phyloP scores from a whole-genome alignment of 2,797 vertebrate genomes.

The Fundulus diaphanus region DNA sequence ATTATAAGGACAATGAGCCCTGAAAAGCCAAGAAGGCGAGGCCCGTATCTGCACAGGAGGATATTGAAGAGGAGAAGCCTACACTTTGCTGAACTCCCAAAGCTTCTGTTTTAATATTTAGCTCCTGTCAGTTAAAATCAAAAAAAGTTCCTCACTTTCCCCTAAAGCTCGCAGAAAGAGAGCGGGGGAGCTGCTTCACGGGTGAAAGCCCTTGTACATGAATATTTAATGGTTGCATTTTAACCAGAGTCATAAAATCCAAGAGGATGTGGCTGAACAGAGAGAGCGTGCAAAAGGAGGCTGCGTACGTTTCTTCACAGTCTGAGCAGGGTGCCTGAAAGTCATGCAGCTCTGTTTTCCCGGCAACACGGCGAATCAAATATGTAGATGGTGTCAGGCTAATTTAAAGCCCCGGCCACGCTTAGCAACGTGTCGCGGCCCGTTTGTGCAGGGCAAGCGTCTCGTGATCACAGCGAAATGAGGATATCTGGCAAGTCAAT shows the following conservation, averaged over 20 bases:
- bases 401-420: conserved; percentile 64
- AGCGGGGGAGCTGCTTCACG: conserved; percentile 63
- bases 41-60: conserved; percentile 24
- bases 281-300: conserved; percentile 72
- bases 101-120: conserved; percentile 75
- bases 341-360: conserved; percentile 54
- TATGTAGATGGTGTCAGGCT: conserved; percentile 67
- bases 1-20: conserved; percentile 48
- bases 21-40: conserved; percentile 41
- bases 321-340: conserved; percentile 62
- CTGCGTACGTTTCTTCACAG: conserved; percentile 70
- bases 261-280: conserved; percentile 74
- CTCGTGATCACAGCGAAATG: conserved; percentile 60
- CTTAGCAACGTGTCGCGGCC: conserved; percentile 57
- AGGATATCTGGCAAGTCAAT: conserved; percentile 62
- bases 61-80: conserved; percentile 45
- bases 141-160: conserved; percentile 75
- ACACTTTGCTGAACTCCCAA: conserved; percentile 60
- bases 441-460: conserved; percentile 72
- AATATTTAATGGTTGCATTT: conserved; percentile 83
- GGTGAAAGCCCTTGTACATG: conserved; percentile 79
- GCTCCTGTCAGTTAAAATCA: conserved; percentile 74
- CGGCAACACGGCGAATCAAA: conserved; percentile 65
- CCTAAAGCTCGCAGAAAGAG: conserved; percentile 52
- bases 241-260: conserved; percentile 79